phyloP scores from a whole-genome alignment of 2,113 vertebrate genomes.

The Agapornis roseicollis region DNA sequence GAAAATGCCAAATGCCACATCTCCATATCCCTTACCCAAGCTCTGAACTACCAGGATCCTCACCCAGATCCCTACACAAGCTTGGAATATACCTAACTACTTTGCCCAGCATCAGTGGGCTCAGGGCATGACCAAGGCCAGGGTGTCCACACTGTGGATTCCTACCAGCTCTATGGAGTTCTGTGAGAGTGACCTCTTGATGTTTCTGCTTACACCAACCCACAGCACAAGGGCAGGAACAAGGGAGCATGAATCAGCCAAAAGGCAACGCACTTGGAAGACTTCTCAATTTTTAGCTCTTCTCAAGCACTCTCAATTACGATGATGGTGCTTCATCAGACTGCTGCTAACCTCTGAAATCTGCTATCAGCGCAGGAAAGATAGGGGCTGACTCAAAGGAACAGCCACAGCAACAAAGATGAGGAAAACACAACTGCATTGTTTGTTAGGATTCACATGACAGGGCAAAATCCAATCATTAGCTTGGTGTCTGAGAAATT shows the following conservation, averaged over 20 bases:
- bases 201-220: neutral
- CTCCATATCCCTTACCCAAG: neutral
- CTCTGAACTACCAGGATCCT: neutral
- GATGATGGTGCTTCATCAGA: neutral
- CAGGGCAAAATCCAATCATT: neutral
- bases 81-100: neutral
- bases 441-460: neutral
- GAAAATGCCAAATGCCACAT: neutral
- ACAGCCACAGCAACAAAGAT: neutral
- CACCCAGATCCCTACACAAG: neutral
- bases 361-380: neutral
- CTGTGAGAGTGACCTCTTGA: neutral
- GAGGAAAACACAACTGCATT: neutral
- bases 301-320: slow-evolving; percentile 15
- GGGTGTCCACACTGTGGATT: neutral
- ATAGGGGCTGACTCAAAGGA: neutral
- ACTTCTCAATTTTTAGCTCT: neutral
- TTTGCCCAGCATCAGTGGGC: neutral
- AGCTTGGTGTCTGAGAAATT: neutral
- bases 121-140: neutral
- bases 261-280: neutral
- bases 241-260: neutral
- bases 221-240: neutral
- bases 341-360: neutral
- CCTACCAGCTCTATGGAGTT: neutral